phyloP scores from a whole-genome alignment of 2,888 invertebrate species.

The Agrilus mali region DNA sequence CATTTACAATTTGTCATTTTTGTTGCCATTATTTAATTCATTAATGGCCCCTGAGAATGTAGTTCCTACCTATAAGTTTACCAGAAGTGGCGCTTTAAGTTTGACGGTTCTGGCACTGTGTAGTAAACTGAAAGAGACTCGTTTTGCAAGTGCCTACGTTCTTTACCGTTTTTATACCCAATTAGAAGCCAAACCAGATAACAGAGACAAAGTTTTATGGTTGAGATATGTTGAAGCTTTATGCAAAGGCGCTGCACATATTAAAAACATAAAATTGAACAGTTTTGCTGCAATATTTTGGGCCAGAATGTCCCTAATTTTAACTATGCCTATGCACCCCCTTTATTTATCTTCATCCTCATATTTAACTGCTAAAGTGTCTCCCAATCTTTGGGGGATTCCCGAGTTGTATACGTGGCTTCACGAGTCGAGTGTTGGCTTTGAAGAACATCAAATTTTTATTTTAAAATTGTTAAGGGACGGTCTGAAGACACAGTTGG shows the following conservation, averaged over 20 bases:
- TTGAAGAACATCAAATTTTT: constrained; percentile 59
- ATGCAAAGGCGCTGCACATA: constrained; percentile 44
- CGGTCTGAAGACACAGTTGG: constrained; percentile 62
- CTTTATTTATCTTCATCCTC: constrained; percentile 58
- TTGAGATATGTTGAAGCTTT: constrained; percentile 55
- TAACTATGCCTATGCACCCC: constrained; percentile 61
- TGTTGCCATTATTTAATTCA: constrained; percentile 64
- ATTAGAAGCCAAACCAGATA: constrained; percentile 51
- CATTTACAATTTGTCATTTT: constrained; percentile 72
- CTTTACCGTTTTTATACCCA: constrained; percentile 63
- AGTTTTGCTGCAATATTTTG: constrained; percentile 51
- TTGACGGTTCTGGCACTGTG: constrained; percentile 58
- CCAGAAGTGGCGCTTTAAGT: constrained; percentile 57
- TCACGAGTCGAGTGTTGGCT: constrained; percentile 62
- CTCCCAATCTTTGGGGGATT: constrained; percentile 62
- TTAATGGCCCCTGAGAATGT: constrained; percentile 62
- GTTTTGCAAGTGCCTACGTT: constrained; percentile 61
- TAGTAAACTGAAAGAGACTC: constrained; percentile 50
- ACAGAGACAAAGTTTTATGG: constrained; percentile 54
- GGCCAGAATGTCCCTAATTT: constrained; percentile 53
- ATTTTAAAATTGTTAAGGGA: constrained; percentile 63
- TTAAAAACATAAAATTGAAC: constrained; percentile 26
- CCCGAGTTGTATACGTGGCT: constrained; percentile 81
- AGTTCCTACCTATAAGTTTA: constrained; percentile 57
- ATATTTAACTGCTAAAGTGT: constrained; percentile 49